phyloP scores from a whole-genome alignment of 1,140 invertebrate species.

The Zaprionus ghesquierei region DNA sequence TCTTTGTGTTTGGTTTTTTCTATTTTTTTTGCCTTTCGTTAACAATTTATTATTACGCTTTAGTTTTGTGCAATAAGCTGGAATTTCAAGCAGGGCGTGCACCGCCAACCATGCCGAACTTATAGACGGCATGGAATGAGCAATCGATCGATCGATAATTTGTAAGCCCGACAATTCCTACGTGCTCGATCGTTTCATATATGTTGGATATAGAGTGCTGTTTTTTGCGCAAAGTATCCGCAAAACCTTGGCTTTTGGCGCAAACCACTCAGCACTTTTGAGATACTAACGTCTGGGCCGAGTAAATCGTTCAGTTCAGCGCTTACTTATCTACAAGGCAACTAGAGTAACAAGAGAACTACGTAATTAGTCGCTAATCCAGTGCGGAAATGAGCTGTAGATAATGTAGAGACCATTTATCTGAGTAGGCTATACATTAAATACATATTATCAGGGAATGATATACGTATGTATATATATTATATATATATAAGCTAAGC shows the following conservation, averaged over 20 bases:
- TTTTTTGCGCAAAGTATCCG: conserved; percentile 19
- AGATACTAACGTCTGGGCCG: neutral
- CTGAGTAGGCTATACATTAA: neutral
- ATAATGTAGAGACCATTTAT: neutral
- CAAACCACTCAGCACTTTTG: conserved; percentile 25
- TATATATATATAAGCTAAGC: neutral
- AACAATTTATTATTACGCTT: conserved; percentile 48
- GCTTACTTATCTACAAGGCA: neutral
- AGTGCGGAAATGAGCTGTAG: neutral
- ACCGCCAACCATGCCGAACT: conserved; percentile 10
- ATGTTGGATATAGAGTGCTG: conserved; percentile 50
- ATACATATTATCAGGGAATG: neutral
- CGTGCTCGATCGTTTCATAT: conserved; percentile 14
- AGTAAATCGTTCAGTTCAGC: neutral
- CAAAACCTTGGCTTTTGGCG: conserved; percentile 48
- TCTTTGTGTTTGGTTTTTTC: conserved; percentile 11
- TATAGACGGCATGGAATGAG: conserved; percentile 37
- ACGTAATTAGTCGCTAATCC: neutral
- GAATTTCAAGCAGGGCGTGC: conserved; percentile 64
- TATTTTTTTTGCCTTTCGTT: conserved; percentile 5
- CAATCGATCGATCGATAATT: conserved; percentile 28
- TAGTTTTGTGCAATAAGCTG: conserved; percentile 36
- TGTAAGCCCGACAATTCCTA: conserved; percentile 5
- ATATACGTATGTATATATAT: neutral
- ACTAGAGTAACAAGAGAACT: neutral